A percentile compares a stretch with the other conserved stretches of the same genome.
Evolutionary conservation across 2,113 vertebrate genomes (phyloP).

Genomic region (Atrichornis clamosus): DNA sequence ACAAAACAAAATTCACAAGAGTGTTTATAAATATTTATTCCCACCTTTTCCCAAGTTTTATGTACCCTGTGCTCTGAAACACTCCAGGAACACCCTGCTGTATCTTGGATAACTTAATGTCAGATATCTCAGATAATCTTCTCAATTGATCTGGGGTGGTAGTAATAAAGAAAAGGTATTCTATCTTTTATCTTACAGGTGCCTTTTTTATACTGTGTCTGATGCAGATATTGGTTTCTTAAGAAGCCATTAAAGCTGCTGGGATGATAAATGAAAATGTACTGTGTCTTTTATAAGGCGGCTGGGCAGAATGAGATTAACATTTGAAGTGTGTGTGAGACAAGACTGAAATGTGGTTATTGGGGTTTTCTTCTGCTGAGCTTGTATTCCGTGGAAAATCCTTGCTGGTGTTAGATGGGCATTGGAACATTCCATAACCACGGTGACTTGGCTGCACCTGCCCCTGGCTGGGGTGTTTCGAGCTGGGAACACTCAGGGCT

Average conservation of each 20-base stretch:
- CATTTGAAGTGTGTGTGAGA: neutral
- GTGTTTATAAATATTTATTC: neutral
- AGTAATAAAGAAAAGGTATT: neutral
- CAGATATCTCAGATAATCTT: neutral
- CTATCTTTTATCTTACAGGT: neutral
- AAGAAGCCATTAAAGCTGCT: neutral
- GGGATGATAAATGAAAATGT: neutral
- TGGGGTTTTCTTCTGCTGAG: neutral
- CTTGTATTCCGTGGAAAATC: neutral
- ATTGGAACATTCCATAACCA: accelerated
- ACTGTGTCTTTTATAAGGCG: neutral
- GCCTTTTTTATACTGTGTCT: neutral
- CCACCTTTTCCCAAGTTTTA: neutral
- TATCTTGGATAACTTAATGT: neutral
- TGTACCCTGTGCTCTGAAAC: neutral
- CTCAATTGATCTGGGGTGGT: neutral
- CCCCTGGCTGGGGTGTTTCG: accelerated
- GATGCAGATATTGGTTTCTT: neutral
- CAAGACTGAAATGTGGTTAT: neutral
- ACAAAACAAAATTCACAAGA: neutral
- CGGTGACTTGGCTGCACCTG: neutral
- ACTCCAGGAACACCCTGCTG: neutral
- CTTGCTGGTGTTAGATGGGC: neutral
- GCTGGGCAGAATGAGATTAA: neutral
- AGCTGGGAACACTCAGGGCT: neutral